These are phyloP conservation scores for Hydrotaea cyrtoneurina DNA, from an alignment of 2,888 invertebrate species.

Conservation along the genomic window DNA sequence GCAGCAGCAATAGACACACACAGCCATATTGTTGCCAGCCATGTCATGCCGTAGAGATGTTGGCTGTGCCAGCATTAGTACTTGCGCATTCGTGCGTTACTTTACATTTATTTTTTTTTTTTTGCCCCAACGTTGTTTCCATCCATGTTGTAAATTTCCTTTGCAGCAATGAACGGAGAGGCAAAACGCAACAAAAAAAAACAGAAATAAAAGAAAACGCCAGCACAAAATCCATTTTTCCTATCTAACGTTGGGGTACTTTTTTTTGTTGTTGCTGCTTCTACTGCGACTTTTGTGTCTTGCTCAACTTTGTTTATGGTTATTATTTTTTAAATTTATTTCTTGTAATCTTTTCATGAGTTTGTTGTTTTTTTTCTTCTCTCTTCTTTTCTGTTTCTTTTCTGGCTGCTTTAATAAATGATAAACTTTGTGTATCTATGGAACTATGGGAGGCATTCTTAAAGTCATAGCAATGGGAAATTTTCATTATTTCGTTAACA, in stretches of 20 bases:
- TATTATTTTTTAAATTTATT: slow-evolving; percentile 41
- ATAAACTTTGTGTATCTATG: background rate
- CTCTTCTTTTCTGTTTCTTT: slow-evolving; percentile 2
- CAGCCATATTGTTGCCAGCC: slow-evolving; percentile 8
- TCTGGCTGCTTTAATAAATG: slow-evolving; percentile 30
- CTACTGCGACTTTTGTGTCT: background rate
- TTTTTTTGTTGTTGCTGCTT: background rate
- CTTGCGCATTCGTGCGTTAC: slow-evolving; percentile 68
- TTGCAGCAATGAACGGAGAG: slow-evolving; percentile 1
- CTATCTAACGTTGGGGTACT: slow-evolving; percentile 11
- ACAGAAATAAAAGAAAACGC: slow-evolving; percentile 7
- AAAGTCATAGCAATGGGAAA: no score
- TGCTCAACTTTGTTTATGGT: slow-evolving; percentile 32
- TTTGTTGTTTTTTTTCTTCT: background rate
- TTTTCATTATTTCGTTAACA: no score
- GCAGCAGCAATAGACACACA: background rate
- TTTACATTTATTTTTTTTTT: slow-evolving; percentile 33
- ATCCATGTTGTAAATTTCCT: slow-evolving; percentile 20
- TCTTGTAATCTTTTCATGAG: slow-evolving; percentile 30
- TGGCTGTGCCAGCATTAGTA: slow-evolving; percentile 48
- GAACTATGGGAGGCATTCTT: background rate
- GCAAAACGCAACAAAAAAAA: background rate
- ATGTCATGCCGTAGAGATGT: slow-evolving; percentile 17
- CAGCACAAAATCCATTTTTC: slow-evolving; percentile 40
- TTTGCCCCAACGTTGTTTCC: background rate